A percentile compares a stretch with the other conserved stretches of the same genome.
Evolutionary conservation across 30 jellyfish, hydroid and myxozoan species (phyloP).

Genomic region (Clytia hemisphaerica): DNA sequence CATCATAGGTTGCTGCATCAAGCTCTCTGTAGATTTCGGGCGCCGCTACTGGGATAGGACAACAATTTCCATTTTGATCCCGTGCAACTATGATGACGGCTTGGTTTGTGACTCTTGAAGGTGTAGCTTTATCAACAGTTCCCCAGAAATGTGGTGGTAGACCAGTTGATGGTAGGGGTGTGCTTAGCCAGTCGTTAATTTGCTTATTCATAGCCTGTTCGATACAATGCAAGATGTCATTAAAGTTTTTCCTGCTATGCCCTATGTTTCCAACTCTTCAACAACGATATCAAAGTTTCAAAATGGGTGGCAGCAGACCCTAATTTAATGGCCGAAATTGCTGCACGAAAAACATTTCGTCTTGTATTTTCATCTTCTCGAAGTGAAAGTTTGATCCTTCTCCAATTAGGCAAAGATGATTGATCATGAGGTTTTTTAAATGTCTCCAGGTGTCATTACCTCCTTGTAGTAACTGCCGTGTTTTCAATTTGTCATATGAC

Average conservation of each 20-base stretch:
- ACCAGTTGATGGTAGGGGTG: constrained; percentile 36
- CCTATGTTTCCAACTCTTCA: constrained; percentile 58
- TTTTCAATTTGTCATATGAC: neutral
- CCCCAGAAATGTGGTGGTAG: constrained; percentile 46
- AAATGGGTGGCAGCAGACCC: constrained; percentile 33
- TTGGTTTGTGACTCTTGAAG: constrained; percentile 29
- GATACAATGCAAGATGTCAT: constrained; percentile 27
- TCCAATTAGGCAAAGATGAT: constrained; percentile 24
- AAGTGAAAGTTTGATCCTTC: constrained; percentile 9
- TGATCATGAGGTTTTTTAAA: constrained; percentile 1
- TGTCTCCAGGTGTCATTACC: constrained; percentile 22
- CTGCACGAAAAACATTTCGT: constrained; percentile 17
- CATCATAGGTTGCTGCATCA: constrained; percentile 30
- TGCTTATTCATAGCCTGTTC: constrained; percentile 14
- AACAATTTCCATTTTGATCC: constrained; percentile 20
- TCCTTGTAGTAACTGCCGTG: neutral
- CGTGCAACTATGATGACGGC: constrained; percentile 32
- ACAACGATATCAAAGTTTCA: constrained; percentile 22
- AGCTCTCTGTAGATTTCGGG: constrained; percentile 16
- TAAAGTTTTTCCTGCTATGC: constrained; percentile 39
- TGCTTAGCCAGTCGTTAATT: constrained; percentile 6
- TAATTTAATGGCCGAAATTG: constrained; percentile 19
- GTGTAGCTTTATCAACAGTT: constrained; percentile 33
- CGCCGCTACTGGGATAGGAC: constrained; percentile 41
- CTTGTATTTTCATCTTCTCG: constrained; percentile 23